These are phyloP conservation scores for Gracilinanus agilis DNA, from an alignment of 2,113 vertebrate species.

Conservation along the genomic window DNA sequence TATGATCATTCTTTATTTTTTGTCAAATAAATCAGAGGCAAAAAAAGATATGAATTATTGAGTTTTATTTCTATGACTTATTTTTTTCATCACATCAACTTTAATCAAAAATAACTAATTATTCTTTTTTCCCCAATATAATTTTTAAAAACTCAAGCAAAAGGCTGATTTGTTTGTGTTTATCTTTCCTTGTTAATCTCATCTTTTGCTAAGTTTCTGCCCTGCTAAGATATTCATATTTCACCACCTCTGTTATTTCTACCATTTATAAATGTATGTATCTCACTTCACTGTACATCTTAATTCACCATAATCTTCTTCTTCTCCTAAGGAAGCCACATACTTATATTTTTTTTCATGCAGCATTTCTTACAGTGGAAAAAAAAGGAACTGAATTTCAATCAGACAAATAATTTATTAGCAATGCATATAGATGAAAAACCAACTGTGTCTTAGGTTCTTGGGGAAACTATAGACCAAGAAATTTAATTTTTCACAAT, in stretches of 20 bases:
- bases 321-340: background rate
- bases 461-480: background rate
- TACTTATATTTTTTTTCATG: background rate
- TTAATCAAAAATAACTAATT: background rate
- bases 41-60: background rate
- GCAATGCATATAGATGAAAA: background rate
- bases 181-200: background rate
- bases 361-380: background rate
- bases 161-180: background rate
- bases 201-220: background rate
- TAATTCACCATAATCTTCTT: background rate
- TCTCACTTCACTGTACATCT: background rate
- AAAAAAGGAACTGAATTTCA: background rate
- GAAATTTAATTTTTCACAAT: background rate
- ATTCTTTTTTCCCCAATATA: background rate
- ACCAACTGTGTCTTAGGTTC: background rate
- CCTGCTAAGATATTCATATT: background rate
- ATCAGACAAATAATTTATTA: background rate
- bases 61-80: background rate
- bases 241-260: background rate
- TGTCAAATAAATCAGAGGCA: background rate
- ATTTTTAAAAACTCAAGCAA: background rate
- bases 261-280: background rate
- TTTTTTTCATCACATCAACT: background rate
- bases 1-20: background rate